phyloP scores from a whole-genome alignment of 2,113 vertebrate species.

The Micronycteris hirsuta region DNA sequence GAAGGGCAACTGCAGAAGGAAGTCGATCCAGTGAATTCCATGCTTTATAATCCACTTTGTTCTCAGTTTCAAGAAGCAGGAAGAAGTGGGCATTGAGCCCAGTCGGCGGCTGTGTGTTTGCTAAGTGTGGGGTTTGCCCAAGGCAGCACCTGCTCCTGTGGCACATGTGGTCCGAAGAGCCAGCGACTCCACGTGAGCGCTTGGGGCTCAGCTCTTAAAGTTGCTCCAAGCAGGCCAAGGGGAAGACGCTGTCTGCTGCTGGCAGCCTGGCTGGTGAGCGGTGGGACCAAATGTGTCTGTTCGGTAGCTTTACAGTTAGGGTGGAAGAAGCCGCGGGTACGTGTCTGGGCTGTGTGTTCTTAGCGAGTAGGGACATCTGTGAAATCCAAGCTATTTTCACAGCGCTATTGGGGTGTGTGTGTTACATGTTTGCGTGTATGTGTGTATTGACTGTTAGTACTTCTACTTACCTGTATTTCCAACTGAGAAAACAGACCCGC shows the following conservation, averaged over 20 bases:
- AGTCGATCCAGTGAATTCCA: neutral
- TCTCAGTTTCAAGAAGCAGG: neutral
- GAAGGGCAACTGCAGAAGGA: slow-evolving; percentile 43
- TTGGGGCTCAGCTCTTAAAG: neutral
- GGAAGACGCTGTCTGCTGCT: neutral
- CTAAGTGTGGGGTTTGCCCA: slow-evolving; percentile 26
- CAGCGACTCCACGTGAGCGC: neutral
- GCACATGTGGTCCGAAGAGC: neutral
- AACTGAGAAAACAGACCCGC: neutral
- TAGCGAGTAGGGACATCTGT: neutral
- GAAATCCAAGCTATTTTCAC: neutral
- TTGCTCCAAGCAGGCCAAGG: neutral
- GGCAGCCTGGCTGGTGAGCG: neutral
- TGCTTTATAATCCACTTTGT: neutral
- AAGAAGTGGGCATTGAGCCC: slow-evolving; percentile 41
- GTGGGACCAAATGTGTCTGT: neutral
- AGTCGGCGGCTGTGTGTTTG: slow-evolving; percentile 49
- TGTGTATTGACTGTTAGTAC: neutral
- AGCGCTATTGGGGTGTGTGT: neutral
- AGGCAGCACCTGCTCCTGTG: neutral
- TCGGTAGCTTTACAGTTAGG: neutral
- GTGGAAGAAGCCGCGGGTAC: neutral
- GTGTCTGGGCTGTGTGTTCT: neutral
- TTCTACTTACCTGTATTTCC: neutral
- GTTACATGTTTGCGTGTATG: neutral